Base-by-base conservation (phyloP, 2,888 invertebrate species). In the Nomada ferruginata region DNA sequence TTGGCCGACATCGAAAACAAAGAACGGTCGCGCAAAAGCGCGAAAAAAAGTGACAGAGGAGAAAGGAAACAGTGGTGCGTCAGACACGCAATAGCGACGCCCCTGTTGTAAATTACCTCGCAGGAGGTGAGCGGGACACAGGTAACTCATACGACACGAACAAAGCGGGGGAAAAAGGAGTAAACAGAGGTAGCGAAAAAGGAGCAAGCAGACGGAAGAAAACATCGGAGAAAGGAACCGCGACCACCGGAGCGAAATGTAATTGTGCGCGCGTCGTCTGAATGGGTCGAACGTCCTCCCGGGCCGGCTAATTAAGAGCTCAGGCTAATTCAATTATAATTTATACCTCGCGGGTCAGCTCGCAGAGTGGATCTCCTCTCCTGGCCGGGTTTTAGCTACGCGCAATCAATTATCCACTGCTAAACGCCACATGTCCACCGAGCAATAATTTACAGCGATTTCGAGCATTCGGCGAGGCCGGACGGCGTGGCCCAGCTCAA, bases 251-350 rank as follows among this genome's bases (percentile, higher is more conserved):
- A 76, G 80, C 65, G 79, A 83, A 79, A 69, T 60, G 74, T 75
- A 79, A 82, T 76, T 86, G 82, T 79, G 74, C 70, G 76, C 42
- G 80, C 64, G 78, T 72, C 73, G 52, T 66, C 52, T 23, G 65
- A 76, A 64, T 61, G 73, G 63, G 53, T 53, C 71, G 78, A 80
- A 76, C 57, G 64, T 74, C 70, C 79, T 72, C 60, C 65, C 63
- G 65, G 53, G 76, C 78, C 82, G 74, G 82, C 90, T 91, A 92
- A 92, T 92, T 92, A 91, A 92, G 91, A 92, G 86, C 90, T 92
- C 91, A 87, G 84, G 89, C 90, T 92, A 92, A 92, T 92, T 92
- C 92, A 91, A 92, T 92, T 91, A 92, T 92, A 92, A 92, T 92
- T 92, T 89, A 90, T 92, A 91, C 91, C 91, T 87, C 88, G 82